phyloP scores from a whole-genome alignment of 2,797 vertebrate genomes.

The Trachops cirrhosus region DNA sequence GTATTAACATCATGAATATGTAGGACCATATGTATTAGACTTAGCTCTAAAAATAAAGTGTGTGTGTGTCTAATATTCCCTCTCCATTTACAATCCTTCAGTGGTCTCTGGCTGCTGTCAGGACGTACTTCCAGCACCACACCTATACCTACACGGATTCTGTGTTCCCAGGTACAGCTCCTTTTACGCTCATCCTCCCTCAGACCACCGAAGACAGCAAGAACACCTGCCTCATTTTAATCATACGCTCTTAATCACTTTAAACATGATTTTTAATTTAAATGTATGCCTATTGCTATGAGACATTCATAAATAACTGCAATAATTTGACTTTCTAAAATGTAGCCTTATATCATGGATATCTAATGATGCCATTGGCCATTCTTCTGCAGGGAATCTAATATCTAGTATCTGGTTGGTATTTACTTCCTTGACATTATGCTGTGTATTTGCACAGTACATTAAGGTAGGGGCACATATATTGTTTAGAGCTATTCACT shows the following conservation, averaged over 20 bases:
- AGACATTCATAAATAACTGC: neutral
- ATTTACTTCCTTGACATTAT: neutral
- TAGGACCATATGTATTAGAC: neutral
- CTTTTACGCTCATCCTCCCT: neutral
- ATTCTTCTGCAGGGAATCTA: neutral
- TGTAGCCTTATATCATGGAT: neutral
- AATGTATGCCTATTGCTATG: neutral
- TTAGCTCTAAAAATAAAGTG: neutral
- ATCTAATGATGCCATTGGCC: neutral
- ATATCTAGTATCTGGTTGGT: neutral
- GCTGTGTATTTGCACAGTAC: neutral
- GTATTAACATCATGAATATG: neutral
- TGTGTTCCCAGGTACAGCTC: neutral
- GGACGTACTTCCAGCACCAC: neutral
- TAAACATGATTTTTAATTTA: neutral
- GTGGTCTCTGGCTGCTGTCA: neutral
- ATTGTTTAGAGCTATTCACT: neutral
- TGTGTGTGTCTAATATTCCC: neutral
- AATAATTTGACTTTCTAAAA: neutral
- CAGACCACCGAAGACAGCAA: neutral
- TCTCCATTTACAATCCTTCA: neutral
- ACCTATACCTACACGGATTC: neutral
- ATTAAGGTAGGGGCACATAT: neutral
- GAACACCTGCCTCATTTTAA: neutral
- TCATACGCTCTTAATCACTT: neutral